These are phyloP conservation scores for Sebastes hopkinsi DNA, from an alignment of 2,797 vertebrate species.

Conservation along the genomic window DNA sequence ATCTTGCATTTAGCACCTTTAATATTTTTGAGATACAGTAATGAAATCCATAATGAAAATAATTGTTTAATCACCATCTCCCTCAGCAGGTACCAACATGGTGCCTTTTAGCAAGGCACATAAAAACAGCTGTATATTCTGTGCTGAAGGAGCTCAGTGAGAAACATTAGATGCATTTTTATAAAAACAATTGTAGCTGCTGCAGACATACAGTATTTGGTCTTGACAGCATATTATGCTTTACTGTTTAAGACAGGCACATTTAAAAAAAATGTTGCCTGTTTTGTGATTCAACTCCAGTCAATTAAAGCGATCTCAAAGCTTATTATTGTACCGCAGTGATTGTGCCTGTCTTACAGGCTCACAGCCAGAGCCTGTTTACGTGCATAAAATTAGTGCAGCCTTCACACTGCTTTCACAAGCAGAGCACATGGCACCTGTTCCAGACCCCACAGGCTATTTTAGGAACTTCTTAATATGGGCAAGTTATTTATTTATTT, in stretches of 20 bases:
- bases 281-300: not conserved
- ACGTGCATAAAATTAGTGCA: constrained; percentile 80
- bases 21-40: not conserved
- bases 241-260: not conserved
- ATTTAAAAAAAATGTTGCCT: not conserved
- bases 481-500: constrained; percentile 86
- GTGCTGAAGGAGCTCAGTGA: not conserved
- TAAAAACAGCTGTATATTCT: not conserved
- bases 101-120: not conserved
- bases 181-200: not conserved
- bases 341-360: constrained; percentile 22
- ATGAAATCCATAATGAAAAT: not conserved
- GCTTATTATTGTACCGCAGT: not conserved
- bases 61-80: not conserved
- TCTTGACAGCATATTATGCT: not conserved
- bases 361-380: constrained; percentile 69
- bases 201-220: not conserved
- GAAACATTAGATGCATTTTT: not conserved
- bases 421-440: constrained; percentile 91
- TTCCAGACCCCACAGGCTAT: constrained; percentile 88
- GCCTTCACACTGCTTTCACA: constrained; percentile 76
- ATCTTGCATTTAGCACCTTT: too few relatives aligned
- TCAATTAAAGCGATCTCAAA: not conserved
- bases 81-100: not conserved
- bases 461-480: constrained; percentile 91